Percentiles rank a stretch among this genome's conserved stretches.
Conservation (phyloP, 2,113 vertebrate species). For the Vombatus ursinus region DNA sequence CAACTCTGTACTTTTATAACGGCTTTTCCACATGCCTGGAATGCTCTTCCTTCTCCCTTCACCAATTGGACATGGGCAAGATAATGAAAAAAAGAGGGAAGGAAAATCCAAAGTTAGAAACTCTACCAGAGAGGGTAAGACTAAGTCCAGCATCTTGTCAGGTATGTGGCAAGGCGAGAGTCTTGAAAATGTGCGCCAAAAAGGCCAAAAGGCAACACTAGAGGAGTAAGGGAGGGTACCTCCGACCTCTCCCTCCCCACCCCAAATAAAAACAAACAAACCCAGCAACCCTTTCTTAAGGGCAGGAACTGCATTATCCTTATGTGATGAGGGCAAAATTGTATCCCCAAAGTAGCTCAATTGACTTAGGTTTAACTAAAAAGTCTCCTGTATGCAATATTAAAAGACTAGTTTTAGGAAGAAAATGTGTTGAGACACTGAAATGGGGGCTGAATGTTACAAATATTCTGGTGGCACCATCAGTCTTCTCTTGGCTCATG, state of each 20-base stretch:
- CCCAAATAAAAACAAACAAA: not conserved
- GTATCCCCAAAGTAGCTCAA: constrained; percentile 29
- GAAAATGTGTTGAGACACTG: constrained; percentile 40
- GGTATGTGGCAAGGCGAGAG: not conserved
- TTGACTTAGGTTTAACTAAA: constrained; percentile 19
- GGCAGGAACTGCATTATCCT: not conserved
- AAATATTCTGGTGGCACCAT: constrained; percentile 38
- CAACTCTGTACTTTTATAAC: not conserved
- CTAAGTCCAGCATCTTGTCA: not conserved
- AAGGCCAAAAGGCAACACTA: not conserved
- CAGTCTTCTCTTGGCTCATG: constrained; percentile 42
- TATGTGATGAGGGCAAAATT: not conserved
- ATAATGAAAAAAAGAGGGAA: not conserved
- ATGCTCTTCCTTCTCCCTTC: not conserved
- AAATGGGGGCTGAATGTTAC: constrained; percentile 36
- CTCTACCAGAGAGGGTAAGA: not conserved
- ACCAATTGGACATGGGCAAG: not conserved
- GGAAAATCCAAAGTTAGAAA: not conserved
- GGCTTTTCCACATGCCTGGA: not conserved
- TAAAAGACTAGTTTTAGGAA: constrained; percentile 25
- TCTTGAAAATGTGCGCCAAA: constrained; percentile 25
- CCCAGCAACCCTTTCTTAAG: not conserved
- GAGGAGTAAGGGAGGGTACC: not conserved
- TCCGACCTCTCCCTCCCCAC: not conserved
- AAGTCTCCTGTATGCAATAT: constrained; percentile 39